Evolutionary conservation across 2,113 vertebrate genomes (phyloP), one percentile per base, ranked within the genome.

Genomic region (Pimephales promelas): DNA sequence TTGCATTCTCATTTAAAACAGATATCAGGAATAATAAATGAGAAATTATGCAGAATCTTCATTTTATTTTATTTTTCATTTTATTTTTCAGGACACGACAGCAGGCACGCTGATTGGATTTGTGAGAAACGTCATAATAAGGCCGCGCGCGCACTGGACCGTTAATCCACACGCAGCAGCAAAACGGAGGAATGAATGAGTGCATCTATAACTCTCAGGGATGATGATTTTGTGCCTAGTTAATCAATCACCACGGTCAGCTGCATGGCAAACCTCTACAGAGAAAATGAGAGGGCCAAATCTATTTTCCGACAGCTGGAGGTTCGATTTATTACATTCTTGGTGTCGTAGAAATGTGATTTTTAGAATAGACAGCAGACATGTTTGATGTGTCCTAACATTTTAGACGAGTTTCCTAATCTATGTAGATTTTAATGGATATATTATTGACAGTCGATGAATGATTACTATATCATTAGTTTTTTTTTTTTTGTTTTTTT

Each of bases 301-400:
- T 86, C 92, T 85, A 78, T 93, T 85, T 92, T 93, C 90, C 91
- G 83, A 83, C 90, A 87, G 66, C 91, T 93, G 20, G 92, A 93
- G 92, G 92, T 92, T 90, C 82, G 31, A 78, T 81, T 86, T 89
- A 79, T 5, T 36, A 31, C 77, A 56, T 78, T 72, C 20, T 74
- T 45, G 34, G 3, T 76, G 8, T 18, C n/a, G 24, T 85, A 79
- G 72, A 84, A 47, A 61, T n/a, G 1, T 79, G 47, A 22, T 24
- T 72, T 54, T 79, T 26, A 57, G 3, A 18, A 56, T 80, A 73
- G 47, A 2, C 24, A 47, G 10, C 78, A 75, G 73, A 4, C 20
- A 66, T 10, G 11, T 18, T 7, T 83, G 18, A 26, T 57, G 22
- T 47, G 3, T 56, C 10, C 49, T 78, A 61, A 71, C 24, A 86